Evolutionary conservation across 1,140 invertebrate species (phyloP).

Genomic region (Drosophila mojavensis): DNA sequence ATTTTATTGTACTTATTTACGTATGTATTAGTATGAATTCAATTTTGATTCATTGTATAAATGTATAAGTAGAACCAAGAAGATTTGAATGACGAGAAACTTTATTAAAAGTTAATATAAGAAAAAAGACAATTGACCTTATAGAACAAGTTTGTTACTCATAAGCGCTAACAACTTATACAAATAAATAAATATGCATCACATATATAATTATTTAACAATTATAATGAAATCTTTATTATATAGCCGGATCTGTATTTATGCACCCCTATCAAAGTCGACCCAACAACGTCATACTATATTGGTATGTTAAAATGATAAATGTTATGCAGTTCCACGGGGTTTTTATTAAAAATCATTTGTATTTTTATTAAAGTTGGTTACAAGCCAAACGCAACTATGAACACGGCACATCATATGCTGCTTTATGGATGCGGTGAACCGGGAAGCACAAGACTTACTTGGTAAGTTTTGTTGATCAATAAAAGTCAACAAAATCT

Average conservation of each 20-base stretch:
- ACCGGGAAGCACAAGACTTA: slow-evolving; percentile 91
- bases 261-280: slow-evolving; percentile 92
- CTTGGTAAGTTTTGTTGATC: slow-evolving; percentile 85
- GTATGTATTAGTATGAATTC: too few species aligned
- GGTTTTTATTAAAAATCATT: slow-evolving; percentile 7
- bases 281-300: slow-evolving; percentile 89
- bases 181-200: too few species aligned
- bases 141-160: too few species aligned
- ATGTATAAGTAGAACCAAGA: too few species aligned
- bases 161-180: too few species aligned
- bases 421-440: slow-evolving; percentile 95
- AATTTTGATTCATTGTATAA: too few species aligned
- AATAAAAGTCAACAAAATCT: too few species aligned
- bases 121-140: too few species aligned
- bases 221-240: slow-evolving; percentile 3
- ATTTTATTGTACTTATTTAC: too few species aligned
- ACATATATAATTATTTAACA: not conserved
- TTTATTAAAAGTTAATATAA: too few species aligned
- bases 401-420: slow-evolving; percentile 97
- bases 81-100: too few species aligned
- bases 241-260: slow-evolving; percentile 92
- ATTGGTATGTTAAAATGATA: slow-evolving; percentile 86
- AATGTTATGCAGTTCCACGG: not conserved
- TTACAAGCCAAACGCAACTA: slow-evolving; percentile 96
- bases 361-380: slow-evolving; percentile 87